These are phyloP conservation scores for Psophia crepitans DNA, from an alignment of 2,113 vertebrate genomes.

Conservation along the genomic window DNA sequence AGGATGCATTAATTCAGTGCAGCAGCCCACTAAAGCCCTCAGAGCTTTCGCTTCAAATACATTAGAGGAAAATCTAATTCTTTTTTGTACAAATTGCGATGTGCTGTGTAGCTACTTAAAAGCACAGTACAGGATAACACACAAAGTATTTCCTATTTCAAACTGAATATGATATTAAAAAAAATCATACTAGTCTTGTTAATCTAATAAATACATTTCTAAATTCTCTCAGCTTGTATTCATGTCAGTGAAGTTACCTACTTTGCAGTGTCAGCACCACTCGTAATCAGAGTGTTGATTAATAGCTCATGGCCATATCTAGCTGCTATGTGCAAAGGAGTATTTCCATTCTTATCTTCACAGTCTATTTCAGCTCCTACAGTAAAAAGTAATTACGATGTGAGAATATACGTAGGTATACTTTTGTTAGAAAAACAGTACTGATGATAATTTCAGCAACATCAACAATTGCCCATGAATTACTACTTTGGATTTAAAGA, in stretches of 20 bases:
- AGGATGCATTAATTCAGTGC: neutral
- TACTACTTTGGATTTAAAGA: neutral
- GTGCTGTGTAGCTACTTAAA: neutral
- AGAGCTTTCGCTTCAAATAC: neutral
- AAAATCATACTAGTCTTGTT: neutral
- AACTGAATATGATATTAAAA: neutral
- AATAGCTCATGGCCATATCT: slow-evolving; percentile 97
- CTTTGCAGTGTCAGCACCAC: slow-evolving; percentile 95
- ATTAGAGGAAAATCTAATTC: neutral
- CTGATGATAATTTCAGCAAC: neutral
- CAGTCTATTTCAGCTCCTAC: slow-evolving; percentile 95
- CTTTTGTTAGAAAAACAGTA: neutral
- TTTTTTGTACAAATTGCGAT: neutral
- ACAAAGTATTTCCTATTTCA: neutral
- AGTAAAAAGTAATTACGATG: neutral
- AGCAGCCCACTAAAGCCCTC: neutral
- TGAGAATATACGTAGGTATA: neutral
- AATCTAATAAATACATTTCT: neutral
- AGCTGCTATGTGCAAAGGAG: slow-evolving; percentile 95
- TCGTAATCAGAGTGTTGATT: slow-evolving; percentile 96
- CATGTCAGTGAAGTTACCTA: slow-evolving; percentile 71
- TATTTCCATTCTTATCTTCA: slow-evolving; percentile 97
- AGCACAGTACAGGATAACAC: neutral
- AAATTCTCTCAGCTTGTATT: neutral
- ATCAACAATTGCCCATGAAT: neutral